phyloP scores from a whole-genome alignment of 2,113 vertebrate species.

The Falcunculus frontatus region DNA sequence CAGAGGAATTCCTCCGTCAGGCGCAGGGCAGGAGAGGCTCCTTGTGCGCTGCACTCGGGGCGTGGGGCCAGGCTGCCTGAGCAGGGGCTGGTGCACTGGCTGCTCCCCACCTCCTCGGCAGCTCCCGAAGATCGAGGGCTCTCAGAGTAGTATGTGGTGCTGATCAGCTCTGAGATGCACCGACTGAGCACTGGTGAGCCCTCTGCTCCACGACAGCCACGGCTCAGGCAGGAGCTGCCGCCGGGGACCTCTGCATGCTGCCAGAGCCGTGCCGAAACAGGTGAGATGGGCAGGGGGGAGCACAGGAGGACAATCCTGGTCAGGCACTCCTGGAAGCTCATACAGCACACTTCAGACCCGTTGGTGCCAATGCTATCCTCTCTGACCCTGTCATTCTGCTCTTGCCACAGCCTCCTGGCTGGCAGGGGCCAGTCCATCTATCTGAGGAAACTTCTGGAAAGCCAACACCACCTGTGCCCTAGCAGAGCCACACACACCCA shows the following conservation, averaged over 20 bases:
- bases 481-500: neutral
- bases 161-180: neutral
- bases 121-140: neutral
- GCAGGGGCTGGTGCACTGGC: neutral
- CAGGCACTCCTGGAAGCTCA: neutral
- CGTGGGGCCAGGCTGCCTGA: neutral
- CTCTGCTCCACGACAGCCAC: neutral
- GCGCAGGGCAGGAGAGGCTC: neutral
- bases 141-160: fast-evolving
- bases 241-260: fast-evolving
- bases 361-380: neutral
- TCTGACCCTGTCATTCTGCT: neutral
- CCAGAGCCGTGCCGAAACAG: fast-evolving
- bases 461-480: neutral
- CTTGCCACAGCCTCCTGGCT: fast-evolving
- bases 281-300: neutral
- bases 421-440: neutral
- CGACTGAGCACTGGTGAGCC: neutral
- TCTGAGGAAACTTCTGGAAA: constrained; percentile 12
- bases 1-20: neutral
- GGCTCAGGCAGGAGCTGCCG: neutral
- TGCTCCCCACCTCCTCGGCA: neutral
- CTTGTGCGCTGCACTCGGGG: fast-evolving
- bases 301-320: neutral
- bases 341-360: neutral